These are phyloP conservation scores for Hypercompe scribonia DNA, from an alignment of 2,888 invertebrate genomes.

Conservation along the genomic window DNA sequence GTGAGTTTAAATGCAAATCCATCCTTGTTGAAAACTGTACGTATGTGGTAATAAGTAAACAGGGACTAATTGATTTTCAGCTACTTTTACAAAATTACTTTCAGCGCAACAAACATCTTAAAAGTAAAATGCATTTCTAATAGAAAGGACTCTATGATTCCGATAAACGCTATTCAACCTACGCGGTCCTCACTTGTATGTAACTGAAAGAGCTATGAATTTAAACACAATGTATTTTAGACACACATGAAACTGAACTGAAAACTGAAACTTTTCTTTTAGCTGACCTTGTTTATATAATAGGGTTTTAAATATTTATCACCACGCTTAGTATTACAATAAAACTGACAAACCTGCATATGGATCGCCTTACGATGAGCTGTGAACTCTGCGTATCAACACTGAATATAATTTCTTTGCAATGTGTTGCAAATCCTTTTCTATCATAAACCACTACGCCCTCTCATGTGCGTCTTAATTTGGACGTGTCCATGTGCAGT, in stretches of 20 bases:
- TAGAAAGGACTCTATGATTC: not conserved
- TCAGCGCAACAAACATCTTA: not conserved
- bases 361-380: not conserved
- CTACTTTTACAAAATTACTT: not conserved
- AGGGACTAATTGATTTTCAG: not conserved
- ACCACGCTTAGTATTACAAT: not conserved
- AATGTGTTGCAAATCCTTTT: too few relatives aligned
- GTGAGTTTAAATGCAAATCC: too few relatives aligned
- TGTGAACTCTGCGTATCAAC: not conserved
- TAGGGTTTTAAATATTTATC: slow-evolving; percentile 13
- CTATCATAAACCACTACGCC: too few relatives aligned
- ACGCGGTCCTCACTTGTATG: not conserved
- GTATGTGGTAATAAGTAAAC: not conserved
- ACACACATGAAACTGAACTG: not conserved
- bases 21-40: not conserved
- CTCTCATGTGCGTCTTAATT: too few relatives aligned
- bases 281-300: slow-evolving; percentile 19
- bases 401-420: not conserved
- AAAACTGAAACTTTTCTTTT: slow-evolving; percentile 7
- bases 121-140: not conserved
- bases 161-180: not conserved
- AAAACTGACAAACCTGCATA: not conserved
- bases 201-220: not conserved
- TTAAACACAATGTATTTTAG: not conserved
- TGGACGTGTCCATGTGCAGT: too few relatives aligned